Percentiles rank a stretch among this genome's conserved stretches.
Evolutionary conservation across 1,140 invertebrate species (phyloP).

Genomic region (Drosophila chauvacae): DNA sequence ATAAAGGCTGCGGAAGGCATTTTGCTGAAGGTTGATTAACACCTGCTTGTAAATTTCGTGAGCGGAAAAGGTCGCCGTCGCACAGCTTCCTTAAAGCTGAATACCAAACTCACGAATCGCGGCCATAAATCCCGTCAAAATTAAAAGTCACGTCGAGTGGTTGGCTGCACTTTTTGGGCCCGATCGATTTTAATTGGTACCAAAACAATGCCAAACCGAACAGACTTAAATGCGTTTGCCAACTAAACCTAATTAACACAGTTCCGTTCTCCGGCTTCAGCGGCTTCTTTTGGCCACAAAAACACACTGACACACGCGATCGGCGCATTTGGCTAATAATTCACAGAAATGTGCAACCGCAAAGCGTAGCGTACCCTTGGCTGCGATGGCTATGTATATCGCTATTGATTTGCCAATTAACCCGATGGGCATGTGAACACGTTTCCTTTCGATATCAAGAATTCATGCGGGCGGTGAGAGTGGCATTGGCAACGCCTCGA

Average conservation of each 20-base stretch:
- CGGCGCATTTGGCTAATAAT: constrained; percentile 52
- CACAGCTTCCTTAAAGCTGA: constrained; percentile 47
- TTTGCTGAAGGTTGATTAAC: constrained; percentile 51
- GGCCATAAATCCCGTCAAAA: constrained; percentile 29
- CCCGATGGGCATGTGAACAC: constrained; percentile 14
- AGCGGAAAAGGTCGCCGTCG: constrained; percentile 30
- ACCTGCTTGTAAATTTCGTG: constrained; percentile 50
- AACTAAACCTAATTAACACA: constrained; percentile 70
- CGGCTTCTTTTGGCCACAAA: constrained; percentile 63
- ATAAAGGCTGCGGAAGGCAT: constrained; percentile 27
- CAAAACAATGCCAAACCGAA: constrained; percentile 26
- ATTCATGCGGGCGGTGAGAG: constrained; percentile 32
- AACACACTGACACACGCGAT: constrained; percentile 39
- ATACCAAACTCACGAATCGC: not conserved
- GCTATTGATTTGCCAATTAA: constrained; percentile 43
- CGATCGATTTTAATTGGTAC: constrained; percentile 58
- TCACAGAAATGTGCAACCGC: constrained; percentile 38
- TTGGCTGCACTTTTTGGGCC: constrained; percentile 27
- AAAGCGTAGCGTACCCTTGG: constrained; percentile 57
- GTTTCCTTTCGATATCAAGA: constrained; percentile 10
- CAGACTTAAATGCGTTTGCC: constrained; percentile 46
- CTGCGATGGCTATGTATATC: constrained; percentile 7
- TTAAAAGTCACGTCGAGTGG: constrained; percentile 24
- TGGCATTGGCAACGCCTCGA: constrained; percentile 45
- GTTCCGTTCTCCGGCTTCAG: constrained; percentile 45